Evolutionary conservation across 2,113 vertebrate genomes (phyloP), one percentile per base, ranked within the genome.

Genomic region (Bubo blakistoni): DNA sequence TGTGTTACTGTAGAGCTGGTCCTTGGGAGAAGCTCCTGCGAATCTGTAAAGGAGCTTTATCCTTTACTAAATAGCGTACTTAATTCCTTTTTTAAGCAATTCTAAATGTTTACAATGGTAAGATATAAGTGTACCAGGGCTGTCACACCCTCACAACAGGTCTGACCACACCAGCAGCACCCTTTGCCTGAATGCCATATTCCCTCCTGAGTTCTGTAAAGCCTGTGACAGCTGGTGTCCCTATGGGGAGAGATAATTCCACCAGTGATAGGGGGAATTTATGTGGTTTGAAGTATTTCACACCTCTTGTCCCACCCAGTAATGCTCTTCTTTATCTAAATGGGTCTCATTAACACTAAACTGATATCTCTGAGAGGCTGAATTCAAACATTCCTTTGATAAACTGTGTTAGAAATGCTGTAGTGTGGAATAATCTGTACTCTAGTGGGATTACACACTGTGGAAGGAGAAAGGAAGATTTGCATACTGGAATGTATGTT

Each of bases 311-410:
- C 86, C 80, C 34, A 81, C 20, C 34, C 58, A 85, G 47, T 92
- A 84, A 92, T 96, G 94, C 87, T 91, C 21, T 42, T 82, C 38
- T 73, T 96, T 96, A 92, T 97, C 95, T 97, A 88, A 97, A 96
- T 95, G 87, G 74, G 57, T 93, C 77, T 97, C 65, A 65, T 95
- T 96, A 97, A 79, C 81, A 91, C 90, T 78, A 57, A 71, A 12
- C 66, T 95, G 80, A 9, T 97, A 93, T 66, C 87, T 87, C 22
- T 2, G 55, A 71, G 74, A 95, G 44, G 25, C 77, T 91, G 26
- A n/a, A 87, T 92, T 97, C 52, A 95, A 61, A 72, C 25, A 36
- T 54, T 83, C n/a, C 26, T 79, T 84, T 78, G 86, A 94, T 94
- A 96, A 96, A 96, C 63, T 88, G 19, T 73, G 44, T 81, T 81